Evolutionary conservation across 1,140 invertebrate species (phyloP).

Genomic region (Argopecten irradians): DNA sequence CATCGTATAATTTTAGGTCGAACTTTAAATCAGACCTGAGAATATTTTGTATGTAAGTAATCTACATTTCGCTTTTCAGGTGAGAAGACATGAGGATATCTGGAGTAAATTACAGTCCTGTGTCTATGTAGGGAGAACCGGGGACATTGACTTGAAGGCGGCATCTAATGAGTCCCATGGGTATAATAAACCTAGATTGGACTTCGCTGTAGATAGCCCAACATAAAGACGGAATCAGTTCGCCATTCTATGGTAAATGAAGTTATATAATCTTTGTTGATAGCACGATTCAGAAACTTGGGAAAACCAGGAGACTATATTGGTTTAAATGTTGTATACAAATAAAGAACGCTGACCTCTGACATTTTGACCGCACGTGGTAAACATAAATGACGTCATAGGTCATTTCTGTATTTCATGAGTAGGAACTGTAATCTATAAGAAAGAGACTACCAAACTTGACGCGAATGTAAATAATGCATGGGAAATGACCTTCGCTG

Average conservation of each 20-base stretch:
- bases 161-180: neutral
- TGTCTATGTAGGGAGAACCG: too few relatives aligned
- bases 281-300: neutral
- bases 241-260: neutral
- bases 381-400: neutral
- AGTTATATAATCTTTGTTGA: neutral
- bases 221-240: neutral
- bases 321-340: neutral
- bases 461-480: neutral
- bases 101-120: too few relatives aligned
- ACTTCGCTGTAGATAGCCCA: neutral
- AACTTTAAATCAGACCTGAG: too few relatives aligned
- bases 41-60: too few relatives aligned
- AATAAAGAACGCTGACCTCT: neutral
- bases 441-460: neutral
- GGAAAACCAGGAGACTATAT: neutral
- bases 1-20: too few relatives aligned
- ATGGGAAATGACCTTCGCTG: neutral
- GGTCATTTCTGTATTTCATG: neutral
- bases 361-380: neutral
- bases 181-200: neutral
- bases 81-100: too few relatives aligned
- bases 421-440: neutral
- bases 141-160: too few relatives aligned
- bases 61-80: too few relatives aligned